Evolutionary conservation across 2,797 vertebrate species (phyloP), one percentile per base, ranked within the genome.

Genomic region (Epinephelus malabaricus): DNA sequence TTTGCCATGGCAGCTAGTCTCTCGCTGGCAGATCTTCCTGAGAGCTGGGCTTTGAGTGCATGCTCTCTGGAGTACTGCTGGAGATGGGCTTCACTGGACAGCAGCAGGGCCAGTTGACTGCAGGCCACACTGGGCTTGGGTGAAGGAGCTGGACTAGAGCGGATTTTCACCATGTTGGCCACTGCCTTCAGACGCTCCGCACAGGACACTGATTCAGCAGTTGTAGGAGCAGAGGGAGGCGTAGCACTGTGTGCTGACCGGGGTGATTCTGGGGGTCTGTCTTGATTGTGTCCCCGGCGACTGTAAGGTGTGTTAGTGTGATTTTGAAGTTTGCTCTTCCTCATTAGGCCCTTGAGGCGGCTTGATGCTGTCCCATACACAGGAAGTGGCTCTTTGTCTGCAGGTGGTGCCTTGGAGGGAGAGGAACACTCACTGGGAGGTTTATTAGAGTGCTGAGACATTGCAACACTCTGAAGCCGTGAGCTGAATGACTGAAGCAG

Each of bases 21-120:
- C 89, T 99, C 97, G 0, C 98, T 99, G 63, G 98, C 98, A 49
- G 96, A 96, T 59, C 97, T 96, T 87, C 95, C 97, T n/a, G 97
- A 97, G 69, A 96, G 96, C 94, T 98, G 97, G 91, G 98, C 97
- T 96, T 99, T 99, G 86, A 99, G 93, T 68, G 98, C 96, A 23
- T 99, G 98, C 93, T 99, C 98, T 89, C 97, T 95, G 71, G 98
- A 99, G 92, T 99, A 99, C 93, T 99, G 98, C 93, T 99, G 98
- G 86, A 99, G 94, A 91, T 99, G 98, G 79, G 98, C 97, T 92
- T 99, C 98, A 9, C 98, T 99, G 40, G 98, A 99, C 49, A 99
- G 96, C 67, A 99, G 95, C 53, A 99, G 91, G n/a, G 98, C 98
- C 67, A 99, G 91, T 65, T 99, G 98, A 94, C 98, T 99, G 89